Evolutionary conservation across 2,797 vertebrate species (phyloP).

Genomic region (Perodicticus potto): DNA sequence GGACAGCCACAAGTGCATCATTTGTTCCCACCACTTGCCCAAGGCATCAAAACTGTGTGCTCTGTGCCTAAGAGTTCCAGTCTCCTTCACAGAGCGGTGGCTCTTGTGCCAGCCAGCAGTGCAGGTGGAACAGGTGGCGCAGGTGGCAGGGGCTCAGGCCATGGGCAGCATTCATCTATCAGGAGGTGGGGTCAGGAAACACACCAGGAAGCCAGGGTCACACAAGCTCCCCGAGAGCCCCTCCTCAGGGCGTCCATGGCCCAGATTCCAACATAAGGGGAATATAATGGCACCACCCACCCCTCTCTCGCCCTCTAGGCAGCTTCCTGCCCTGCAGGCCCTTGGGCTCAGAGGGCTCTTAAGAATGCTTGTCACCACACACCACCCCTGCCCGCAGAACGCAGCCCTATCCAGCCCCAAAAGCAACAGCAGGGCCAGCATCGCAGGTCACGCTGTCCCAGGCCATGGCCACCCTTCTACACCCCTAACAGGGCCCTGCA

Average conservation of each 20-base stretch:
- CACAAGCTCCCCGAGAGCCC: not conserved
- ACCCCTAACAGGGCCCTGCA: not conserved
- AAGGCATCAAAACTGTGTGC: fast-evolving
- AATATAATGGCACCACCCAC: too few relatives aligned
- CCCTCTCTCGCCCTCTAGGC: not conserved
- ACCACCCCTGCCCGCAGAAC: not conserved
- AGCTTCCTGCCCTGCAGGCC: not conserved
- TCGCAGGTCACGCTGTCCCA: too few relatives aligned
- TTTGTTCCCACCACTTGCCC: too few relatives aligned
- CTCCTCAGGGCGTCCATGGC: not conserved
- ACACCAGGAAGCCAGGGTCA: not conserved
- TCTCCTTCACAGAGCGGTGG: not conserved
- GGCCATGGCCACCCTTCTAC: too few relatives aligned
- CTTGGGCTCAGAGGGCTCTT: not conserved
- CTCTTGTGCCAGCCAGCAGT: fast-evolving
- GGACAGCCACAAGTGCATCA: not conserved
- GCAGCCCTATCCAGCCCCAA: not conserved
- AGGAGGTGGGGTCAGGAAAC: not conserved
- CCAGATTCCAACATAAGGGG: not conserved
- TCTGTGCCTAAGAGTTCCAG: not conserved
- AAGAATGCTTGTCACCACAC: too few relatives aligned
- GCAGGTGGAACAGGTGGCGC: not conserved
- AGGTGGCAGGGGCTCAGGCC: too few relatives aligned
- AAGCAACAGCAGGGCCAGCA: not conserved
- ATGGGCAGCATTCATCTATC: too few relatives aligned